Evolutionary conservation across 1,140 invertebrate species (phyloP).

Genomic region (Amyelois transitella): DNA sequence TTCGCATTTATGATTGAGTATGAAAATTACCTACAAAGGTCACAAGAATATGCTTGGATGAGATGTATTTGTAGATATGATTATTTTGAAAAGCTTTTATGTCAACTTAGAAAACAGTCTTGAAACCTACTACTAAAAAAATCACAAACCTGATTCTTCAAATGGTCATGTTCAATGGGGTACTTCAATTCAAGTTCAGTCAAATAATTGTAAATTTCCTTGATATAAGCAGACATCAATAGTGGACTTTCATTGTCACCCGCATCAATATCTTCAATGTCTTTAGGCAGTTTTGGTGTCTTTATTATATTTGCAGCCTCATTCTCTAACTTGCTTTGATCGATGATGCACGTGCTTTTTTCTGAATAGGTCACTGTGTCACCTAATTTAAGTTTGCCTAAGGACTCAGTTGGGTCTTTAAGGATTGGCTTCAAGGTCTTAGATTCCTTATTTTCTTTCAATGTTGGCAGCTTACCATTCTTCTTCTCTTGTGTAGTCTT

Average conservation of each 20-base stretch:
- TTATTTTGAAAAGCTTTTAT: too few species aligned
- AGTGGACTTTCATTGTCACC: slow-evolving; percentile 80
- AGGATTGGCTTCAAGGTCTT: slow-evolving; percentile 41
- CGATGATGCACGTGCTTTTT: slow-evolving; percentile 5
- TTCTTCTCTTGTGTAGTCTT: slow-evolving; percentile 43
- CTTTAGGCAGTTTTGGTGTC: slow-evolving; percentile 38
- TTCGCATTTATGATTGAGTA: too few species aligned
- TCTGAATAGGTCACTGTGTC: slow-evolving; percentile 19
- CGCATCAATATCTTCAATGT: slow-evolving; percentile 81
- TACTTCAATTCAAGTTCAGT: slow-evolving; percentile 80
- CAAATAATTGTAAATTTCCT: slow-evolving; percentile 90
- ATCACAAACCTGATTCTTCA: slow-evolving; percentile 77
- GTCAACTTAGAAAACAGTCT: too few species aligned
- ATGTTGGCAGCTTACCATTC: slow-evolving; percentile 31
- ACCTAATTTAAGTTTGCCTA: slow-evolving; percentile 46
- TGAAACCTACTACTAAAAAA: too few species aligned
- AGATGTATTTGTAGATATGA: too few species aligned
- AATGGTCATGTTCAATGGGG: slow-evolving; percentile 77
- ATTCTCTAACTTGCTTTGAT: slow-evolving; percentile 9
- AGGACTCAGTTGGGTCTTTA: slow-evolving; percentile 45
- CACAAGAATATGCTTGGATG: too few species aligned
- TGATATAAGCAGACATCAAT: slow-evolving; percentile 87
- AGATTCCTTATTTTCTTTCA: slow-evolving; percentile 44
- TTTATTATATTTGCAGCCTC: background rate
- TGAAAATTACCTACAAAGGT: too few species aligned